Base-by-base conservation (phyloP, 2,888 invertebrate species). In the Holacanthella duospinosa region DNA sequence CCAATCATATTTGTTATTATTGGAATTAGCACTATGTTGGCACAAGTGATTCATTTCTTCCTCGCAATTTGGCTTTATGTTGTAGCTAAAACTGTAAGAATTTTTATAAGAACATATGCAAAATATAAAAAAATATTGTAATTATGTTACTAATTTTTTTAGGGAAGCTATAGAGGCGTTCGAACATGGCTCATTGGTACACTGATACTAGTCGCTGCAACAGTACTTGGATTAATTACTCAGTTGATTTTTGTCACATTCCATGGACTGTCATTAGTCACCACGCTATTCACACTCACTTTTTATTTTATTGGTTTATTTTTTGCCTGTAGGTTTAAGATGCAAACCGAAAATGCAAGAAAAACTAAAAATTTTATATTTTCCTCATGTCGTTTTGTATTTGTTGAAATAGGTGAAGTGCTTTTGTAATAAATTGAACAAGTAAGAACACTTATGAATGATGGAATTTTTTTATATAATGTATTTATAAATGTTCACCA, bases 41-140 rank as follows among this genome's bases (percentile, higher is more conserved):
- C 19, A 9, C 48, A 48, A 21, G 48, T 21, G 48, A 4, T 48
- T 21, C 48, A 48, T 21, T n/a, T 9, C 48, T 16, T 48, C 12
- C 48, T 48, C 21, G 12, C 48, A 4, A 9, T 48, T n/a, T 48
- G 48, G 48, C 21, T 48, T n/a, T 48, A 48, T 21, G 21, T 48
- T 21, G 48, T 48, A n/a, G 48, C 48, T n/a, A 48, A 48, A 48
- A 48, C 48, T 4, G 48, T 48, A 48, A 48, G 36, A 36, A 36
- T 36, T 36, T 16, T 16, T 36, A 16, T 36, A 12, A 36, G 36
- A 12, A 36, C 6, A 36, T 12, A 6, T 12, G 36, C 9, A 12
- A 36, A 16, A 6, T 12, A 6, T 12, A 16, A 36, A 36, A 6
- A 12, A 6, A 36, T 36, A 16, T 36, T 36, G 6, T 36, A 36